Evolutionary conservation across 2,113 vertebrate genomes (phyloP).

Genomic region (Lamprotornis superbus): DNA sequence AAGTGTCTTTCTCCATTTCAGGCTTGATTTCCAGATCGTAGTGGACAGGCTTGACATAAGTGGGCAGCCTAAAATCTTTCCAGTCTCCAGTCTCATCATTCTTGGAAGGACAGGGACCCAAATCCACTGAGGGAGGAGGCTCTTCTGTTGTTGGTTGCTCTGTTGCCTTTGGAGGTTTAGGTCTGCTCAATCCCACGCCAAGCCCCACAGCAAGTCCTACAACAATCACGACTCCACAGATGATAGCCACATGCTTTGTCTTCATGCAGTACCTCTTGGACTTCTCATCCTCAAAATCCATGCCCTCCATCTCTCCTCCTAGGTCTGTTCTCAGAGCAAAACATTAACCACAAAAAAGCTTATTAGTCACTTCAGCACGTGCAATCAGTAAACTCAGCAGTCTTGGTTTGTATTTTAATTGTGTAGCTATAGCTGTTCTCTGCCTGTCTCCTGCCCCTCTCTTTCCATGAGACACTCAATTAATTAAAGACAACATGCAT

Average conservation of each 20-base stretch:
- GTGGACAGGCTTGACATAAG: slow-evolving; percentile 80
- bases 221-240: slow-evolving; percentile 75
- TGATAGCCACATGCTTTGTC: slow-evolving; percentile 79
- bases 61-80: slow-evolving; percentile 85
- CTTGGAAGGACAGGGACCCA: slow-evolving; percentile 73
- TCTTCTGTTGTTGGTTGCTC: background rate
- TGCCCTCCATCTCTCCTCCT: slow-evolving; percentile 70
- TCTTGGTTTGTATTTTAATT: slow-evolving; percentile 13
- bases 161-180: background rate
- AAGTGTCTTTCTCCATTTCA: slow-evolving; percentile 79
- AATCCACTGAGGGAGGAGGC: background rate
- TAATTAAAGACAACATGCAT: slow-evolving; percentile 34
- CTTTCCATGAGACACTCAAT: background rate
- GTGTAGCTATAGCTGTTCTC: slow-evolving; percentile 30
- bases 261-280: slow-evolving; percentile 83
- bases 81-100: slow-evolving; percentile 77
- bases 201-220: slow-evolving; percentile 87
- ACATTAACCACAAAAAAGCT: background rate
- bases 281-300: slow-evolving; percentile 71
- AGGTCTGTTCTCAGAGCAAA: slow-evolving; percentile 34
- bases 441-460: background rate
- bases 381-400: slow-evolving; percentile 24
- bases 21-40: slow-evolving; percentile 88
- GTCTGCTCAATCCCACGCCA: slow-evolving; percentile 80
- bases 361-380: slow-evolving; percentile 29